Evolutionary conservation across 2,113 vertebrate species (phyloP), one percentile per base, ranked within the genome.

Genomic region (Marmota monax): DNA sequence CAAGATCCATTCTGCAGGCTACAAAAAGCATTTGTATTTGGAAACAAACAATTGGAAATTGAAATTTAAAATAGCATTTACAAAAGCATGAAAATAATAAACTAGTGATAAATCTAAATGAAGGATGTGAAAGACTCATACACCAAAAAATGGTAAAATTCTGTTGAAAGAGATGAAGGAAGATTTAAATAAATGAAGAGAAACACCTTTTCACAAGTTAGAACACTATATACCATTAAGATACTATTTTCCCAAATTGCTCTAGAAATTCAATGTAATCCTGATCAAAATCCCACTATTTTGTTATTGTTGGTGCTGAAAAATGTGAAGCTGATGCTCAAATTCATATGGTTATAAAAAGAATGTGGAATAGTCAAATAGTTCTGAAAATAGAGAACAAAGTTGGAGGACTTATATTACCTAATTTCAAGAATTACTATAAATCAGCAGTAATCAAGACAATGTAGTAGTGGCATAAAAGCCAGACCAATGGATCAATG

Each of bases 21-120:
- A 61, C 13, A 93, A 82, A 90, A 87, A 37, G 27, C 23, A 70
- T 53, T 32, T 73, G 51, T 69, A 82, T 37, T 95, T 70, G 32
- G 70, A 74, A 89, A 73, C 27, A 83, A 86, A 53, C 12, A 37
- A 32, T 67, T 39, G 17, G 53, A 89, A 92, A 79, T 32, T 92
- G 8, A 92, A 79, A 90, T 85, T 61, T 70, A 93, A 93, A 92
- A 80, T 39, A 84, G n/a, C 37, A 85, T 58, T 65, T 67, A 85
- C 3, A 53, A 48, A 70, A 76, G 61, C 67, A 85, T 74, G 22
- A 90, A 80, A 74, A 80, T 79, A 93, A 93, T 29, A 63, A 95
- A 80, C 53, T 53, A 90, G 5, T 61, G n/a, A 32, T 51, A 86
- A 80, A 86, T 45, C n/a, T 86, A n/a, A 90, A 77, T n/a, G 67